These are phyloP conservation scores for Phenganax stokvisi DNA, from an alignment of 92 coral and sea anemone genomes.

Conservation along the genomic window DNA sequence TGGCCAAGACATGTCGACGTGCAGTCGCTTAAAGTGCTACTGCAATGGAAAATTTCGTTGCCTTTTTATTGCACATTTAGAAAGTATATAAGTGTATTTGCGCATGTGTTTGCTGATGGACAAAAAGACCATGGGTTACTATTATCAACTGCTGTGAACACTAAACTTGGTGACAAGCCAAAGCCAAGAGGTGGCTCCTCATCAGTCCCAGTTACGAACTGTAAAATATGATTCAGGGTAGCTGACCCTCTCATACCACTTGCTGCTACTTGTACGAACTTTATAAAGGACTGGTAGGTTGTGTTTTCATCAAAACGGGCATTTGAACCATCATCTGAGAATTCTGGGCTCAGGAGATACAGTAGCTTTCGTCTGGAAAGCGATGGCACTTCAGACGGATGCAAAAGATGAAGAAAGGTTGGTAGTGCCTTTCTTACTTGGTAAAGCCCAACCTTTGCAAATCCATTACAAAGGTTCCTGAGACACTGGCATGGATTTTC, in stretches of 20 bases:
- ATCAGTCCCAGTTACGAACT: slow-evolving; percentile 50
- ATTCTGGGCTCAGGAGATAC: slow-evolving; percentile 21
- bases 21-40: no score
- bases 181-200: slow-evolving; percentile 55
- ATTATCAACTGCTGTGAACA: slow-evolving; percentile 32
- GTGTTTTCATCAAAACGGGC: slow-evolving; percentile 32
- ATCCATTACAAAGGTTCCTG: slow-evolving; percentile 37
- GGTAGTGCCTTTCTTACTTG: slow-evolving; percentile 50
- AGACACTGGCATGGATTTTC: slow-evolving; percentile 35
- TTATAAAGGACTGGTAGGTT: slow-evolving; percentile 39
- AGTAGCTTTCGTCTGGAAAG: slow-evolving; percentile 44
- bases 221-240: slow-evolving; percentile 44
- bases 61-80: no score
- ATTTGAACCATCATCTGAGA: slow-evolving; percentile 49
- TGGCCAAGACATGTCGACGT: no score
- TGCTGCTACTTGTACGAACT: slow-evolving; percentile 42
- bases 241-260: slow-evolving; percentile 42
- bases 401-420: slow-evolving; percentile 42
- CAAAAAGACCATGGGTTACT: slow-evolving; percentile 30
- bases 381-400: slow-evolving; percentile 33
- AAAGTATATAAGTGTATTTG: slow-evolving; percentile 14
- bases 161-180: slow-evolving; percentile 35
- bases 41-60: no score
- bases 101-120: slow-evolving; percentile 51
- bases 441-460: slow-evolving; percentile 48